Evolutionary conservation across 2,113 vertebrate species (phyloP), one percentile per base, ranked within the genome.

Genomic region (Zosterops pallidus): DNA sequence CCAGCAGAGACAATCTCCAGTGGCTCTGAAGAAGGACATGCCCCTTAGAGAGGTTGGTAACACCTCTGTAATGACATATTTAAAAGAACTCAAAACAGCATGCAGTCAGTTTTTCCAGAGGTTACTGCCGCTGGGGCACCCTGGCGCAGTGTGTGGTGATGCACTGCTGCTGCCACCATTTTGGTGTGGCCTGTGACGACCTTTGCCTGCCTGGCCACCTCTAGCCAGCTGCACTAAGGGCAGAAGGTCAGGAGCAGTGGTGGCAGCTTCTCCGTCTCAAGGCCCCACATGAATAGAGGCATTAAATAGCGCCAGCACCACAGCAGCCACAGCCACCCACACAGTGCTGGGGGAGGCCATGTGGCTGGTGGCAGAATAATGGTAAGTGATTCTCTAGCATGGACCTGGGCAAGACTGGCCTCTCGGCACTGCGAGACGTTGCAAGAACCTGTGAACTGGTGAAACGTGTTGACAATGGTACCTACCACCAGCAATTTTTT

Each of bases 371-470:
- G 14, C 14, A 21, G 47, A n/a, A 52, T 9, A 5, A 22, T 53
- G 60, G 24, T 17, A 11, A 42, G 19, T 0, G 0, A 52, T 52
- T 63, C 14, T 11, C 19, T 25, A 14, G 59, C 47, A n/a, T 5
- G 1, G 47, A 42, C 14, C 37, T 64, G 31, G 59, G n/a, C 0
- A 1, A 42, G 75, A n/a, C 5, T 22, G 18, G 31, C 23, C 18
- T 63, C 37, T 28, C 1, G 2, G 37, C 0, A 0, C 59, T 63
- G 18, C 0, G 2, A 52, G 44, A 42, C 2, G 2, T n/a, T 42
- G 23, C 37, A n/a, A 22, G 37, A 35, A 23, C n/a, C 47, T 64
- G 52, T 64, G 47, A 42, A 42, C 8, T 64, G 23, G 5, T n/a
- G 47, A 52, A 41, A 41, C 13, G 28, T 63, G 12, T 42, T 42